phyloP scores from a whole-genome alignment of 1,140 invertebrate species.

The Drosophila arawakana region DNA sequence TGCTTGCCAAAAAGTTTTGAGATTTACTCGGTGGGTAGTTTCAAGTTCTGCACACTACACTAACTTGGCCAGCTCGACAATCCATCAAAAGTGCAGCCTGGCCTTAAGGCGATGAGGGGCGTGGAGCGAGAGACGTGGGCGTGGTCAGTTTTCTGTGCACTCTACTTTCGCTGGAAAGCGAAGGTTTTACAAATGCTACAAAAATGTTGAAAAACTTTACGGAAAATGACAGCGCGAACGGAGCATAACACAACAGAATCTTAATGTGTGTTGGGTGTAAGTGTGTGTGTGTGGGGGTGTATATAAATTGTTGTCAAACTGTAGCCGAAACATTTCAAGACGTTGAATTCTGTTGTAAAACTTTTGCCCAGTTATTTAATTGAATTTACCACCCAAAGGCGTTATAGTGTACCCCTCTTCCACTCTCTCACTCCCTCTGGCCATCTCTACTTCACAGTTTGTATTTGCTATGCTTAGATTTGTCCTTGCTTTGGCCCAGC shows the following conservation, averaged over 20 bases:
- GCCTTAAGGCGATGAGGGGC: too few species aligned
- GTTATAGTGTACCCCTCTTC: constrained; percentile 12
- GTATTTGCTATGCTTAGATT: constrained; percentile 29
- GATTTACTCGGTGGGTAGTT: constrained; percentile 36
- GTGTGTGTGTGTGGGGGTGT: constrained; percentile 26
- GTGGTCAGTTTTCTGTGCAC: constrained; percentile 10
- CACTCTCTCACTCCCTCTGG: not conserved
- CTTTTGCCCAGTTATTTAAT: constrained; percentile 77
- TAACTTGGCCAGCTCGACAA: constrained; percentile 19
- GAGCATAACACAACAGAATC: constrained; percentile 10
- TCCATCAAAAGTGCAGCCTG: constrained; percentile 52
- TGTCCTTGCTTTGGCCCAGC: constrained; percentile 33
- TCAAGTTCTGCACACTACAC: constrained; percentile 25
- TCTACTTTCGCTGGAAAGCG: constrained; percentile 21
- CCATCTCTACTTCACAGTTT: constrained; percentile 13
- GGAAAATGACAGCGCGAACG: constrained; percentile 26
- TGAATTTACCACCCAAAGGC: constrained; percentile 77
- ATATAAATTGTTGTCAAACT: constrained; percentile 79
- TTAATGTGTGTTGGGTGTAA: constrained; percentile 6
- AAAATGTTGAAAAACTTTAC: constrained; percentile 43
- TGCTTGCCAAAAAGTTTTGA: constrained; percentile 50
- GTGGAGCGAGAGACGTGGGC: too few species aligned
- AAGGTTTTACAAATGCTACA: constrained; percentile 46
- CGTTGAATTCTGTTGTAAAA: constrained; percentile 64
- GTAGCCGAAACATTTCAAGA: constrained; percentile 75